Evolutionary conservation across 2,888 invertebrate genomes (phyloP).

Genomic region (Drosophila pseudotalamancana): DNA sequence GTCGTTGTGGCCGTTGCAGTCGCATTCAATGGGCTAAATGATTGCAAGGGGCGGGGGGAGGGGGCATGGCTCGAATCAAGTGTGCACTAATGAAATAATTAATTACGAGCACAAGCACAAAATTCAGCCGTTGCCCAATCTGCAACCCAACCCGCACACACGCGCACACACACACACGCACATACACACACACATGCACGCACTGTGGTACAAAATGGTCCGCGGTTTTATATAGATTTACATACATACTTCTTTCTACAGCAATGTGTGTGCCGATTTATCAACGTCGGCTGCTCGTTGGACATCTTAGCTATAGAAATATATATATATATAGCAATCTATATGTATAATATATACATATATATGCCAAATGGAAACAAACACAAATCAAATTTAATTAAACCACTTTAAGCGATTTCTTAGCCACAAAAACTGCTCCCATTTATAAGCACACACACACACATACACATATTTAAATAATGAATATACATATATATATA

Average conservation of each 20-base stretch:
- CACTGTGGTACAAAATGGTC: constrained; percentile 17
- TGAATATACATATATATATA: not conserved
- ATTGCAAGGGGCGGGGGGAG: not conserved
- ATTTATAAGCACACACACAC: constrained; percentile 7
- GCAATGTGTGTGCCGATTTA: not conserved
- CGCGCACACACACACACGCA: not conserved
- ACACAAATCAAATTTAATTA: constrained; percentile 68
- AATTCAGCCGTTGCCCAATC: constrained; percentile 22
- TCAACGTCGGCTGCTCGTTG: constrained; percentile 14
- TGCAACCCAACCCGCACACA: not conserved
- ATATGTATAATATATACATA: not conserved
- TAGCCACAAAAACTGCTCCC: constrained; percentile 41
- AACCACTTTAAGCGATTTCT: constrained; percentile 63
- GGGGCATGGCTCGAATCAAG: constrained; percentile 50
- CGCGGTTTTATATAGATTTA: constrained; percentile 1
- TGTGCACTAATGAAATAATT: constrained; percentile 74
- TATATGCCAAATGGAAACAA: constrained; percentile 39
- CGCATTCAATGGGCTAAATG: constrained; percentile 2
- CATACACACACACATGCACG: not conserved
- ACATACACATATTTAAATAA: not conserved
- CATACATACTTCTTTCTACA: not conserved
- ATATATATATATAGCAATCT: not conserved
- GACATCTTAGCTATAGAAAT: constrained; percentile 47
- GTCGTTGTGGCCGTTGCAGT: not conserved
- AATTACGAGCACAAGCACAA: constrained; percentile 61